Evolutionary conservation across 2,113 vertebrate genomes (phyloP).

Genomic region (Urocitellus parryii): DNA sequence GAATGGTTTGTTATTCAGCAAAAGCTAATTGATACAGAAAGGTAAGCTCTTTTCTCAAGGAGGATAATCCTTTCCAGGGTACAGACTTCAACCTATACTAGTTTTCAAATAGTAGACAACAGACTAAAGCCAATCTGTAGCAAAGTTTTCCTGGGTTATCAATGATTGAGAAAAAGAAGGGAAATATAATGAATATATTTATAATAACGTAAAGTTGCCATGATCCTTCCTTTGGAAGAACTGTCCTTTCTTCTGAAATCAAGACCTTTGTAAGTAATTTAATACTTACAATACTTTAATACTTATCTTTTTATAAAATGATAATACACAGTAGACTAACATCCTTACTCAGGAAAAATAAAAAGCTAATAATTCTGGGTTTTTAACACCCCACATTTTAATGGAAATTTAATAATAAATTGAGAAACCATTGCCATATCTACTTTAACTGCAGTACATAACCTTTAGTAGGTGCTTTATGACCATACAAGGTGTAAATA

Average conservation of each 20-base stretch:
- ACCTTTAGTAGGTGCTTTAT: not conserved
- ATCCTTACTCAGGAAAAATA: not conserved
- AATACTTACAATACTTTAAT: not conserved
- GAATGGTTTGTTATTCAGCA: not conserved
- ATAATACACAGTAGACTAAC: not conserved
- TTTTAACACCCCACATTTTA: not conserved
- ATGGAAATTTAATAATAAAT: slow-evolving; percentile 37
- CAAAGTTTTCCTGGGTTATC: not conserved
- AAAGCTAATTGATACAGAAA: not conserved
- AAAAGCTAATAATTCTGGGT: slow-evolving; percentile 2
- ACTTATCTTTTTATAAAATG: slow-evolving; percentile 1
- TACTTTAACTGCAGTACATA: not conserved
- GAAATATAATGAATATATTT: not conserved
- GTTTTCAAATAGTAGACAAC: slow-evolving; percentile 10
- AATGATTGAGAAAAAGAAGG: slow-evolving; percentile 41
- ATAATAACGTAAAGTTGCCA: not conserved
- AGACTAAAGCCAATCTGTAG: not conserved
- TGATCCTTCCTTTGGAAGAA: slow-evolving; percentile 3
- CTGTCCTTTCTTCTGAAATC: not conserved
- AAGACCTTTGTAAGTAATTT: not conserved
- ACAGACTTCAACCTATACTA: not conserved
- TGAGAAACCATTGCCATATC: not conserved
- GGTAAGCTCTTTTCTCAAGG: not conserved
- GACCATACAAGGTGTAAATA: not conserved
- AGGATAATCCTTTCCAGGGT: not conserved